These are phyloP conservation scores for Cephus nigrinus DNA, from an alignment of 2,888 invertebrate species.

Conservation along the genomic window DNA sequence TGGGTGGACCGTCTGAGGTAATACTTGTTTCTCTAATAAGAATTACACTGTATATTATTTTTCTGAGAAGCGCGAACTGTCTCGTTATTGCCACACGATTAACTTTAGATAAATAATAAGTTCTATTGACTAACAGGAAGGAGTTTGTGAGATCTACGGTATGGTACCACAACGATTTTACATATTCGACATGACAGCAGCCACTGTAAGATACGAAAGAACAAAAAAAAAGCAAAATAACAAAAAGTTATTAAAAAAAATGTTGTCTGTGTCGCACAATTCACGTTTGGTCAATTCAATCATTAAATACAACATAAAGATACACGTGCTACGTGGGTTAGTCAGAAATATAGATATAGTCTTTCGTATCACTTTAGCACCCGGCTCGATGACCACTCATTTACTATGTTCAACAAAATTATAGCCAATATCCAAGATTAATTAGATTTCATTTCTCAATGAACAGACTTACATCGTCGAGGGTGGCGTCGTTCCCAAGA, in stretches of 20 bases:
- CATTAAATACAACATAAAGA: background rate
- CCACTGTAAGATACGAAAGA: constrained; percentile 52
- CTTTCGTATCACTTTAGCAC: background rate
- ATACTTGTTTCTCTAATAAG: constrained; percentile 37
- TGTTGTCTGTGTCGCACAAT: constrained; percentile 10
- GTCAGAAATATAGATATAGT: background rate
- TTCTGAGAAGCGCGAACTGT: background rate
- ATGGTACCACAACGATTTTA: constrained; percentile 63
- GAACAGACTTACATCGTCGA: constrained; percentile 83
- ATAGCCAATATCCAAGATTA: background rate
- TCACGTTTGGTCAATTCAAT: constrained; percentile 8
- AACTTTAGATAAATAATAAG: constrained; percentile 12
- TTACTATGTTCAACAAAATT: background rate
- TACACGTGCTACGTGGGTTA: background rate
- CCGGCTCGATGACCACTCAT: background rate
- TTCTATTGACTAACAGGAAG: constrained; percentile 56
- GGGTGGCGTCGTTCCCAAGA: constrained; percentile 91
- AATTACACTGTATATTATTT: background rate
- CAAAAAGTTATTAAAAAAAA: constrained; percentile 6
- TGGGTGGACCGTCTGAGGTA: constrained; percentile 91
- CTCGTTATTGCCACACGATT: background rate
- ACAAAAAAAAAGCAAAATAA: constrained; percentile 5
- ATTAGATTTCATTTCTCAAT: constrained; percentile 22
- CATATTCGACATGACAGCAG: constrained; percentile 56
- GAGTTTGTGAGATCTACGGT: constrained; percentile 56